Conservation (phyloP, 2,888 invertebrate species). For the Trichopoda pennipes region DNA sequence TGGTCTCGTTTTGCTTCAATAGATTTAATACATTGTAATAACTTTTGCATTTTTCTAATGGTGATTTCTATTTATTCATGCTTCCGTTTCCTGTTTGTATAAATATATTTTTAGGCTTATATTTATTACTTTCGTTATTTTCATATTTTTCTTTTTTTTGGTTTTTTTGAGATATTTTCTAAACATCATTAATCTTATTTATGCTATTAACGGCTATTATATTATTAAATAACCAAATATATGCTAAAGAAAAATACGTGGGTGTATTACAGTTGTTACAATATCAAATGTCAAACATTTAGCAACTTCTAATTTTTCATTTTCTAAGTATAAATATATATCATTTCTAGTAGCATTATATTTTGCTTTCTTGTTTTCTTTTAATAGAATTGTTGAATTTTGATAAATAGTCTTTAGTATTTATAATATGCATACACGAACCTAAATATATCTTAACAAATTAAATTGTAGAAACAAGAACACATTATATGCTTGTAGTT, state of each 20-base stretch:
- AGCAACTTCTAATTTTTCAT: conserved; percentile 40
- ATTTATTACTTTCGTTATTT: not conserved
- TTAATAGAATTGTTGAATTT: conserved; percentile 33
- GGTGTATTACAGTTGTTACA: not conserved
- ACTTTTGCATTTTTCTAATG: not conserved
- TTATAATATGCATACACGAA: not conserved
- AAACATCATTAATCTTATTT: conserved; percentile 61
- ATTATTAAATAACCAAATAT: not conserved
- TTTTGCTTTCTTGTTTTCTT: not conserved
- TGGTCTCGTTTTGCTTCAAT: too few species aligned
- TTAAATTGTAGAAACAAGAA: too few species aligned
- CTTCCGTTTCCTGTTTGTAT: conserved; percentile 14
- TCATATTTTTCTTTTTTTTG: conserved; percentile 11
- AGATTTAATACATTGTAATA: too few species aligned
- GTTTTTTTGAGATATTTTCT: conserved; percentile 14
- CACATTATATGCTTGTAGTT: not conserved
- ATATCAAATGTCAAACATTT: conserved; percentile 43
- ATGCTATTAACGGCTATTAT: conserved; percentile 10
- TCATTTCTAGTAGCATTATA: conserved; percentile 2
- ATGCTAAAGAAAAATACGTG: not conserved
- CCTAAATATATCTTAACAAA: not conserved
- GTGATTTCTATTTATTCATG: not conserved
- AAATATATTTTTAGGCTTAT: not conserved
- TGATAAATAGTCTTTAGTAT: conserved; percentile 38
- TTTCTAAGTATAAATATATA: too few species aligned